Evolutionary conservation across 2,113 vertebrate species (phyloP).

Genomic region (Salvelinus fontinalis): DNA sequence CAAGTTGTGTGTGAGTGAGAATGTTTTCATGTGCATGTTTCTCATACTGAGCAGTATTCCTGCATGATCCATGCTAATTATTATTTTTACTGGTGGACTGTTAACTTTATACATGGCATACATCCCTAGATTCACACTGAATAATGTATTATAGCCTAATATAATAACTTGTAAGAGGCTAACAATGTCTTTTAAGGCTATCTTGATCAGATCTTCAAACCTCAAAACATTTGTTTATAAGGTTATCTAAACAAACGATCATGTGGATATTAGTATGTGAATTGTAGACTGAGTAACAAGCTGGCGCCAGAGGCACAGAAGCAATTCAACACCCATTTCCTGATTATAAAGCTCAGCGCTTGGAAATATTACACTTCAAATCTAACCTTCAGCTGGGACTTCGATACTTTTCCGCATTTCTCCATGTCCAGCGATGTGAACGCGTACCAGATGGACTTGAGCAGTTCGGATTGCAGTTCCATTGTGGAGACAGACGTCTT

Average conservation of each 20-base stretch:
- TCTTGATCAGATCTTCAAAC: constrained; percentile 43
- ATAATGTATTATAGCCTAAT: neutral
- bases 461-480: constrained; percentile 74
- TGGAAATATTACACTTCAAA: neutral
- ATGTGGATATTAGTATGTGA: neutral
- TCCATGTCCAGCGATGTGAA: constrained; percentile 78
- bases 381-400: constrained; percentile 77
- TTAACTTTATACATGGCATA: no score
- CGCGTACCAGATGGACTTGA: constrained; percentile 79
- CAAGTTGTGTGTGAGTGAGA: no score
- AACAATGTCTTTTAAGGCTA: no score
- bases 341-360: constrained; percentile 1
- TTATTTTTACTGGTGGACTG: no score
- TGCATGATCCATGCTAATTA: no score
- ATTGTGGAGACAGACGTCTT: constrained; percentile 45
- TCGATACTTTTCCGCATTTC: constrained; percentile 76
- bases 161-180: neutral
- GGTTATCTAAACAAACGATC: neutral
- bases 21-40: no score
- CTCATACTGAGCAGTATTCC: no score
- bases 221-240: no score
- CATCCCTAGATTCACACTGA: no score
- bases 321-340: constrained; percentile 32
- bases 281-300: neutral
- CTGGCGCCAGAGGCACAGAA: no score